These are phyloP conservation scores for Acanthurus tractus DNA, from an alignment of 2,797 vertebrate genomes.

Conservation along the genomic window DNA sequence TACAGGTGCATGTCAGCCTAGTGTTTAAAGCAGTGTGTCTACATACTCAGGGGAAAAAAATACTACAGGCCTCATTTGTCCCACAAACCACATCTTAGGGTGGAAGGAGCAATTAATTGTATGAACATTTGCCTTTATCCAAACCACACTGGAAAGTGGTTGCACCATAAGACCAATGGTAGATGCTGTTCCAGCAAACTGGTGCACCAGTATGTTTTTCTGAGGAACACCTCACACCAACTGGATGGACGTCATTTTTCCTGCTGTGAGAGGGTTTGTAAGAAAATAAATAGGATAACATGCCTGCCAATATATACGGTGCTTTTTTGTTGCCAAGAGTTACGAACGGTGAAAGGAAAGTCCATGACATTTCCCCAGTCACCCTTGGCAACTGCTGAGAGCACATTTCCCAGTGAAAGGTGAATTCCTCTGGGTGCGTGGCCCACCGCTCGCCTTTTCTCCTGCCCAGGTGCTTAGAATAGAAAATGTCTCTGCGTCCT, in stretches of 20 bases:
- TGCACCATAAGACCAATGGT: constrained; percentile 16
- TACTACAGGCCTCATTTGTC: constrained; percentile 50
- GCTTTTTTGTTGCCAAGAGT: constrained; percentile 50
- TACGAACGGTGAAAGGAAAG: constrained; percentile 54
- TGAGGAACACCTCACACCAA: constrained; percentile 23
- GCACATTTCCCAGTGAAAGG: constrained; percentile 76
- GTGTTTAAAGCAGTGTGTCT: constrained; percentile 56
- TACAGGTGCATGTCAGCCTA: constrained; percentile 62
- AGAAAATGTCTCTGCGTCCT: constrained; percentile 71
- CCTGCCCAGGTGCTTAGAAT: constrained; percentile 76
- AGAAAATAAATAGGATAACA: constrained; percentile 5
- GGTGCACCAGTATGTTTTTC: constrained; percentile 4
- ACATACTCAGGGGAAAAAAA: constrained; percentile 57
- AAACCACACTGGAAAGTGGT: constrained; percentile 35
- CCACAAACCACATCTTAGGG: constrained; percentile 55
- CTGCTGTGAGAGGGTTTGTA: constrained; percentile 7
- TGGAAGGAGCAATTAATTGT: constrained; percentile 42
- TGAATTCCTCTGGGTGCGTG: constrained; percentile 80
- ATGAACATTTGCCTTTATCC: constrained; percentile 43
- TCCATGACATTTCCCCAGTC: constrained; percentile 80
- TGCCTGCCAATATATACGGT: constrained; percentile 26
- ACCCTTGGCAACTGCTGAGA: constrained; percentile 81
- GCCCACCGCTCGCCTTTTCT: constrained; percentile 53
- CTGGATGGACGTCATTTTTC: constrained; percentile 33
- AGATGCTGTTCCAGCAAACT: constrained; percentile 29